phyloP scores from a whole-genome alignment of 2,888 invertebrate genomes.

The Ernsta delagoae region DNA sequence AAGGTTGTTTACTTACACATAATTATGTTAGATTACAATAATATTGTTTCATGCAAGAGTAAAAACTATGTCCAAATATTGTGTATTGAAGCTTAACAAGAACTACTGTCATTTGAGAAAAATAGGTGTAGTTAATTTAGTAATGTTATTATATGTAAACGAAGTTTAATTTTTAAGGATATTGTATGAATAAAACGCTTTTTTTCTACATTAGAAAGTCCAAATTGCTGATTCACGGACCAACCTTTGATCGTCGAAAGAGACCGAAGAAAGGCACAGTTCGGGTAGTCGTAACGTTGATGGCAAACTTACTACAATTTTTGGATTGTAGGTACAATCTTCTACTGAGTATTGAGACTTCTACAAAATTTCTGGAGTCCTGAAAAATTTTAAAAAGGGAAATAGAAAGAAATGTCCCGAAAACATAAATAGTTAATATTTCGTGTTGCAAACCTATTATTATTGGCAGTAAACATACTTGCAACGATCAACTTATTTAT shows the following conservation, averaged over 20 bases:
- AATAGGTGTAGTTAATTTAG: no score
- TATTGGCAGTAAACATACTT: conserved; percentile 12
- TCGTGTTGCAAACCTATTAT: conserved; percentile 10
- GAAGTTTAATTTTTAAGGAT: no score
- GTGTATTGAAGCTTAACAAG: no score
- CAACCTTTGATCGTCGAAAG: neutral
- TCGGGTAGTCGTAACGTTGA: neutral
- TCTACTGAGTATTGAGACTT: no score
- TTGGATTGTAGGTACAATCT: no score
- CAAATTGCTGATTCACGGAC: neutral
- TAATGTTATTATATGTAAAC: no score
- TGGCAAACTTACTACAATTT: neutral
- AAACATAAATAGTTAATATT: neutral
- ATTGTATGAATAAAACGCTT: neutral
- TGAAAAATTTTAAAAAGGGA: neutral
- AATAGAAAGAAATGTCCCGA: neutral
- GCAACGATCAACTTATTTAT: conserved; percentile 14
- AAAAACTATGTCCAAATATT: no score
- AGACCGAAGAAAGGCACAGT: neutral
- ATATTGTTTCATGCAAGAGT: no score
- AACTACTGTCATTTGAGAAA: no score
- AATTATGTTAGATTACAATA: no score
- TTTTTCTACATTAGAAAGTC: neutral
- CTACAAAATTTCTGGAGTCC: no score
- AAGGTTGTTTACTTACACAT: no score